Base-by-base conservation (phyloP, 1,140 invertebrate genomes). In the Agrilus planipennis region DNA sequence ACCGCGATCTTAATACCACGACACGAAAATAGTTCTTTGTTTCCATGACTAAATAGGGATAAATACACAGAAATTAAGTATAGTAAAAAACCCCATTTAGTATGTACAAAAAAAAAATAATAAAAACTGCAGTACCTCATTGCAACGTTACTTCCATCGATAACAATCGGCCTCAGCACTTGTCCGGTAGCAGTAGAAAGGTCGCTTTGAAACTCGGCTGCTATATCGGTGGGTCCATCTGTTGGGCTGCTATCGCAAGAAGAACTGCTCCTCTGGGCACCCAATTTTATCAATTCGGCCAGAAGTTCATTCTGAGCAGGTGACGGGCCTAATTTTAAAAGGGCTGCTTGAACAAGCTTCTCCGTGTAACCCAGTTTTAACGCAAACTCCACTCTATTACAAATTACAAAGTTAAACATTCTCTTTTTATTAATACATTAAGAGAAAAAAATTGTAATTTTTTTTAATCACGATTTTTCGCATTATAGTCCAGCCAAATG, bases 81-180 rank as follows among this genome's bases (percentile, higher is more conserved):
- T 25, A 25, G 29, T 31, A 31, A 25, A n/a, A 25, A 25, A 25
- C 6, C 23, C 23, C 6, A 7, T 7, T 25, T n/a, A 25, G n/a
- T 25, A 25, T 6, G 6, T 6, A 25, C 23, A 25, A 25, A 25
- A 6, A 25, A 7, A 25, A 25, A 25, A 7, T 32, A 4, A 21
- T 35, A 2, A 17, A 25, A 14, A 43, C 35, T 12, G 15, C 63
- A 62, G 68, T 69, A 89, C 85, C 78, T 90, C 85, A 96, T 92
- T 15, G 93, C 93, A 18, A 98, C 89, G 65, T 98, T 98, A 60
- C 89, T 93, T 43, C 93, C 93, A 69, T 98, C 93, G 39, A 97
- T 89, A 25, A 97, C 89, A 44, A 97, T 84, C 21, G 84, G 83
- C 29, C 90, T 67, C 17, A 94, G 63, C 9, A 46, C 53, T 17